Evolutionary conservation across 2,797 vertebrate species (phyloP).

Genomic region (Aythya fuligula): DNA sequence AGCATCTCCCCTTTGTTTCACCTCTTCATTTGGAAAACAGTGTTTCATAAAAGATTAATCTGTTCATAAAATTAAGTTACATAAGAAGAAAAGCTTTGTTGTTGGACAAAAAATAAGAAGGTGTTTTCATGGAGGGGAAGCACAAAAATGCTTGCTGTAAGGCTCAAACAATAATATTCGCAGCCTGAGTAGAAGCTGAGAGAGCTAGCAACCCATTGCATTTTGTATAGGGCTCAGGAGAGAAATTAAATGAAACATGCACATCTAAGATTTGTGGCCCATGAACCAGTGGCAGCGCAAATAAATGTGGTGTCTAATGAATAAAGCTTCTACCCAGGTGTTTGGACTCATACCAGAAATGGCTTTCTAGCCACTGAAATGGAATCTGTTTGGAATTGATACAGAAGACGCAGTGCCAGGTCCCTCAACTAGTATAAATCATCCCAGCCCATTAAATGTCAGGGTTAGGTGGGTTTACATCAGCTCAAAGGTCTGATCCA

Average conservation of each 20-base stretch:
- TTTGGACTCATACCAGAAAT: conserved; percentile 20
- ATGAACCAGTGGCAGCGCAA: not conserved
- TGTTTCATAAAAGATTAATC: not conserved
- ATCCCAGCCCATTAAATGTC: not conserved
- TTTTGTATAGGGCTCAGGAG: not conserved
- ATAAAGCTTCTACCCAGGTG: not conserved
- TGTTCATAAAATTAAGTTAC: not conserved
- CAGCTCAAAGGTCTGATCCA: not conserved
- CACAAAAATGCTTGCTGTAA: not conserved
- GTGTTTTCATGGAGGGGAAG: not conserved
- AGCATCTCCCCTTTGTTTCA: not conserved
- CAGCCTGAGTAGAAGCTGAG: not conserved
- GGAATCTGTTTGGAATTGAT: not conserved
- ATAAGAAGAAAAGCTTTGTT: not conserved
- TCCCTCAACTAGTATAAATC: not conserved
- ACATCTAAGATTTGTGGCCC: not conserved
- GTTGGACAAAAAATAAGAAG: not conserved
- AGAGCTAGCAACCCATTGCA: not conserved
- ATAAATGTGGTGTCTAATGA: not conserved
- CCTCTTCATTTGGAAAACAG: not conserved
- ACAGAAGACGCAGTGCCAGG: not conserved
- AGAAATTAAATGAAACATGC: not conserved
- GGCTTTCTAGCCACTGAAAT: conserved; percentile 35
- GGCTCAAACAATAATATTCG: not conserved
- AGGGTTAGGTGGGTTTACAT: not conserved